A percentile compares a stretch with the other conserved stretches of the same genome.
phyloP scores from a whole-genome alignment of 1,140 invertebrate genomes.

The Listronotus bonariensis region DNA sequence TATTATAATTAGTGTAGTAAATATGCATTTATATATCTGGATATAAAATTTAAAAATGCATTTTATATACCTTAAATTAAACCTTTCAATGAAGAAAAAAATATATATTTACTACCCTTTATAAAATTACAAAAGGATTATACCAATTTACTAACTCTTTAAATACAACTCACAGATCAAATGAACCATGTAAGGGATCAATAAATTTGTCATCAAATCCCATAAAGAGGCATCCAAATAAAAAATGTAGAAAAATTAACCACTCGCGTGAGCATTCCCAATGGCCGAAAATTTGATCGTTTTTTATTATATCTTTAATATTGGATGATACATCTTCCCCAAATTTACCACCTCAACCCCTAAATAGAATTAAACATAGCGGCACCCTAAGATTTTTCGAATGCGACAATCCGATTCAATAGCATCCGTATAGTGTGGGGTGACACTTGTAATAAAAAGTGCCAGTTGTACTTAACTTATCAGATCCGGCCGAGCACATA shows the following conservation, averaged over 20 bases:
- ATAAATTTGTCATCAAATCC: constrained; percentile 18
- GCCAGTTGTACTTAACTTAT: constrained; percentile 45
- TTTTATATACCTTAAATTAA: no score
- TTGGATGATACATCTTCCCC: constrained; percentile 43
- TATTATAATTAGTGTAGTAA: no score
- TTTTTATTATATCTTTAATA: constrained; percentile 42
- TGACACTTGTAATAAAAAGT: constrained; percentile 51
- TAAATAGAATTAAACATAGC: constrained; percentile 49
- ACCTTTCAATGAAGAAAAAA: no score
- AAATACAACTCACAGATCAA: neutral
- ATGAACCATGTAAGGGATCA: neutral
- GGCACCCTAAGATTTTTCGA: constrained; percentile 44
- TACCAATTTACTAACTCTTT: neutral
- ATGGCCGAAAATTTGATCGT: constrained; percentile 39
- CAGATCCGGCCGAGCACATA: constrained; percentile 4
- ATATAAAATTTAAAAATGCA: no score
- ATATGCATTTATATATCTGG: no score
- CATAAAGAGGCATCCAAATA: constrained; percentile 10
- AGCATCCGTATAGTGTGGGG: constrained; percentile 43
- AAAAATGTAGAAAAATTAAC: constrained; percentile 12
- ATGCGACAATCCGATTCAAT: constrained; percentile 46
- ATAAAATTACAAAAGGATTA: no score
- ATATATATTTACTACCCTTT: no score
- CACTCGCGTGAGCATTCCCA: constrained; percentile 21
- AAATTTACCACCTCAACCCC: constrained; percentile 48